Evolutionary conservation across 2,888 invertebrate species (phyloP).

Genomic region (Octodonta nipae): DNA sequence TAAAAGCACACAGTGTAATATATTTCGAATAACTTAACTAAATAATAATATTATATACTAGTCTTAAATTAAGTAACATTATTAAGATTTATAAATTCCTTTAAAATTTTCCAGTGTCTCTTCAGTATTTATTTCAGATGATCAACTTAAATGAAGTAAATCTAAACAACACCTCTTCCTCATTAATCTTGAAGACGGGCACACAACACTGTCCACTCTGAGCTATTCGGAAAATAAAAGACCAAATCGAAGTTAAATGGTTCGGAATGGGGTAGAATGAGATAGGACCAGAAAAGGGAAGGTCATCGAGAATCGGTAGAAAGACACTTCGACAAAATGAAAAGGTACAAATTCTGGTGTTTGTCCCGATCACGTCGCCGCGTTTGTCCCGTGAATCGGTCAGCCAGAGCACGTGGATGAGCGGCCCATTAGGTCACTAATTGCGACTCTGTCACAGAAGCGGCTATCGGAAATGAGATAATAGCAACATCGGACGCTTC

Average conservation of each 20-base stretch:
- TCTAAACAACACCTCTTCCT: neutral
- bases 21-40: no score
- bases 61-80: no score
- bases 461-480: conserved; percentile 33
- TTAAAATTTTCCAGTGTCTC: no score
- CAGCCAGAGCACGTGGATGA: conserved; percentile 22
- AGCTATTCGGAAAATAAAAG: conserved; percentile 6
- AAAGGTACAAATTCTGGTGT: conserved; percentile 22
- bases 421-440: conserved; percentile 31
- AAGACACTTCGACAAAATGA: conserved; percentile 15
- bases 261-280: conserved; percentile 11
- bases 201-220: no score
- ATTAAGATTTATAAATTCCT: no score
- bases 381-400: conserved; percentile 23
- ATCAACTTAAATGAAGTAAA: no score
- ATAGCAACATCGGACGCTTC: no score
- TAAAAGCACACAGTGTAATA: no score
- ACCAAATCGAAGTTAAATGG: conserved; percentile 14
- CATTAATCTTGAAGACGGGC: conserved; percentile 1
- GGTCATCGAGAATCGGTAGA: conserved; percentile 13
- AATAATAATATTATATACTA: no score
- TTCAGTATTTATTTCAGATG: no score
- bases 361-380: conserved; percentile 18
- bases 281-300: conserved; percentile 10
- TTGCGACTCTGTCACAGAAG: conserved; percentile 31